Percentiles rank a stretch among this genome's conserved stretches.
These are phyloP conservation scores for Bostrychus sinensis DNA, from an alignment of 2,113 vertebrate species.

Conservation along the genomic window DNA sequence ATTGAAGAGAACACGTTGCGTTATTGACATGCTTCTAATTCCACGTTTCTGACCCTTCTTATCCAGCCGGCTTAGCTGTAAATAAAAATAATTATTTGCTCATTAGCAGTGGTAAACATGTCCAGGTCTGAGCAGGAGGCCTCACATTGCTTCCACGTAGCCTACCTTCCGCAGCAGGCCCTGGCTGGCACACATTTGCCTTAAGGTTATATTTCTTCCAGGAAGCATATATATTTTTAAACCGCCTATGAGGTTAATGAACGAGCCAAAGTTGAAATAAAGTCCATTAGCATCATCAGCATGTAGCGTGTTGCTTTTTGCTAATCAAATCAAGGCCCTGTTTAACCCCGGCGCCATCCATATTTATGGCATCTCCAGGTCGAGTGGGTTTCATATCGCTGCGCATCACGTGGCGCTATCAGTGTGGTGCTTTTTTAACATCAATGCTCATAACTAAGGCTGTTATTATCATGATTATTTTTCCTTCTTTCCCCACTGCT, in stretches of 20 bases:
- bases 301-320: conserved; percentile 13
- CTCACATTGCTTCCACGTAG: conserved; percentile 34
- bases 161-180: conserved; percentile 37
- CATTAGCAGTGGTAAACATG: conserved; percentile 9
- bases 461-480: conserved; percentile 23
- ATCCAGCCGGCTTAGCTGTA: neutral
- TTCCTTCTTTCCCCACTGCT: conserved; percentile 9
- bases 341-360: conserved; percentile 1
- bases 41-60: neutral
- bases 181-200: conserved; percentile 10
- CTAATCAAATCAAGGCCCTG: neutral
- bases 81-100: neutral
- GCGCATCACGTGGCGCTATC: conserved; percentile 1
- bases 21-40: neutral
- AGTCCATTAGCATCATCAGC: conserved; percentile 8
- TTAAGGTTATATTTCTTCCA: conserved; percentile 20
- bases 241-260: neutral
- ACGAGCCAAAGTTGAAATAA: neutral
- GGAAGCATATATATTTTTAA: neutral
- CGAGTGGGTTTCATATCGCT: conserved; percentile 9
- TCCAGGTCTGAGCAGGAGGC: conserved; percentile 29
- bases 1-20: neutral
- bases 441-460: conserved; percentile 10
- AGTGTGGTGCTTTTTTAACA: conserved; percentile 11
- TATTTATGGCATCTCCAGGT: conserved; percentile 9